Base-by-base conservation (phyloP, 2,888 invertebrate genomes). In the Malachius bipustulatus region DNA sequence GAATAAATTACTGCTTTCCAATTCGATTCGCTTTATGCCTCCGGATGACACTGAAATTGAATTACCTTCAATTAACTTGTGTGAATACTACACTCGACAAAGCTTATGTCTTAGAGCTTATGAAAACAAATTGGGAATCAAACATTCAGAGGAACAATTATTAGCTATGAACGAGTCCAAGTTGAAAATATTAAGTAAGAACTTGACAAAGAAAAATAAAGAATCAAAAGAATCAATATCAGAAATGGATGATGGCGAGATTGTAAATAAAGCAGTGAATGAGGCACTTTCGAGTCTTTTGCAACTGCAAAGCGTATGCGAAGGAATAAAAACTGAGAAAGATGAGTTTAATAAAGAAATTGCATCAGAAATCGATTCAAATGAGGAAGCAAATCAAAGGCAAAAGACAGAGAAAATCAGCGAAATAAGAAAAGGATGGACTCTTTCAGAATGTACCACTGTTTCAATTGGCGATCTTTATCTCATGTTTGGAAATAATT, bases 381-480 rank as follows among this genome's bases (percentile, higher is more conserved):
- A n/a, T n/a, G n/a, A n/a, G n/a, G n/a, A n/a, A n/a, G n/a, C n/a
- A n/a, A n/a, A n/a, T n/a, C n/a, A n/a, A n/a, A n/a, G n/a, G n/a
- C n/a, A n/a, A n/a, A n/a, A 55, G 43, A 57, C 62, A 27, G 47
- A 47, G 14, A 70, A 69, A 54, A 66, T 77, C 10, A 59, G 65
- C 24, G 6, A 8, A n/a, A n/a, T 19, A 8, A 6, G n/a, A 40
- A 63, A 65, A 39, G 91, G 91, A 0, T 93, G 91, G 90, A 88
- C 82, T 34, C 56, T 71, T 4, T 64, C 71, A 10, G 81, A 80
- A 53, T 77, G 81, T 1, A 82, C 81, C 4, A 78, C 82, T 16
- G 70, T 91, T 27, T 87, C 88, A 3, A 70, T 94, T 16, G 91
- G 91, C 0, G 91, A 94, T 63, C 63, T 93, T 36, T 91, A 89